Evolutionary conservation across 2,888 invertebrate species (phyloP).

Genomic region (Strigamia transsilvanica): DNA sequence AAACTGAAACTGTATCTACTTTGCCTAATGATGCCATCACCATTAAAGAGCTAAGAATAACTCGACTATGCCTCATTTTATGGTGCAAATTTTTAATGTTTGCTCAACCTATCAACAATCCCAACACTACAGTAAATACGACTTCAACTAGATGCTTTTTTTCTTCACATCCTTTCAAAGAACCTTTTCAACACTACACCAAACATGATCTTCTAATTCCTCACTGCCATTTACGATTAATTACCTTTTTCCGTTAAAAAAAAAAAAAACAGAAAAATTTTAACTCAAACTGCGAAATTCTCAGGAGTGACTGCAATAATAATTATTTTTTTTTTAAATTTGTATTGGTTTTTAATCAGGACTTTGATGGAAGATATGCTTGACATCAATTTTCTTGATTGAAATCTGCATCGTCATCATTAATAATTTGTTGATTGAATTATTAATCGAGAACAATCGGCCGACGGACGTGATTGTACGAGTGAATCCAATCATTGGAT

Average conservation of each 20-base stretch:
- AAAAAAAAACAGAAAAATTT: too few species aligned
- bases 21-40: slow-evolving; percentile 13
- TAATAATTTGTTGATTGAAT: not conserved
- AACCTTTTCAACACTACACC: slow-evolving; percentile 4
- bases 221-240: slow-evolving; percentile 1
- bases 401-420: not conserved
- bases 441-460: slow-evolving; percentile 16
- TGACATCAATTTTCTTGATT: too few species aligned
- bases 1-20: not conserved
- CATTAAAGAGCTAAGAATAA: slow-evolving; percentile 7
- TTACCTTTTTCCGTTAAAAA: not conserved
- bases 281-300: too few species aligned
- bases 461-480: not conserved
- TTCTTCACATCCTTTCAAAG: not conserved
- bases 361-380: too few species aligned
- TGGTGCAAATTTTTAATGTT: slow-evolving; percentile 4
- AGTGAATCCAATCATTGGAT: slow-evolving; percentile 34
- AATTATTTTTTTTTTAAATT: too few species aligned
- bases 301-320: too few species aligned
- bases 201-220: not conserved
- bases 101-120: not conserved
- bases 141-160: not conserved
- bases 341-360: too few species aligned
- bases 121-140: not conserved
- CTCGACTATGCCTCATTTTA: not conserved